Percentiles rank a stretch among this genome's conserved stretches.
These are phyloP conservation scores for Pogonocherus hispidulus DNA, from an alignment of 2,888 invertebrate species.

Conservation along the genomic window DNA sequence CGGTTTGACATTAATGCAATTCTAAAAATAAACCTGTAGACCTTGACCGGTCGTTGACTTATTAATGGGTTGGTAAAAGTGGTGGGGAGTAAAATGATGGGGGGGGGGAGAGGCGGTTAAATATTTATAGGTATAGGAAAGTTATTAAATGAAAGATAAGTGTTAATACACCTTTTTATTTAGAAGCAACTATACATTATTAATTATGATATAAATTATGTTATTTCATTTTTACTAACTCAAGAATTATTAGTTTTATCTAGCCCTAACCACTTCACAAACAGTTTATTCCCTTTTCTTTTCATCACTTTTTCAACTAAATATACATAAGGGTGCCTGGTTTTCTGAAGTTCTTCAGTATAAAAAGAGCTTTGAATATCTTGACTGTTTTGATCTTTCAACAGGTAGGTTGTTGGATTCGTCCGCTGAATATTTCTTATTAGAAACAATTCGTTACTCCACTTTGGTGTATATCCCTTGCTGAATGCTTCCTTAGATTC, in stretches of 20 bases:
- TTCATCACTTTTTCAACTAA: conserved; percentile 13
- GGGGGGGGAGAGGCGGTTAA: too few relatives aligned
- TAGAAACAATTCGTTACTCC: neutral
- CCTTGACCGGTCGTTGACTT: too few relatives aligned
- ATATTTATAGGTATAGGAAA: too few relatives aligned
- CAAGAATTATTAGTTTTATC: conserved; percentile 6
- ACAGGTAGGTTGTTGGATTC: conserved; percentile 26
- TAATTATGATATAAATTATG: too few relatives aligned
- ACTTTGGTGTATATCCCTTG: neutral
- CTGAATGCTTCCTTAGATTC: too few relatives aligned
- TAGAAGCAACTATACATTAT: too few relatives aligned
- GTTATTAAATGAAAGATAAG: too few relatives aligned
- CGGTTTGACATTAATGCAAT: too few relatives aligned
- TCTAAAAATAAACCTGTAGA: too few relatives aligned
- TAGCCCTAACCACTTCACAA: conserved; percentile 15
- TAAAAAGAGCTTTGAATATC: conserved; percentile 23
- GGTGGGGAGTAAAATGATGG: too few relatives aligned
- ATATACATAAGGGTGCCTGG: conserved; percentile 11
- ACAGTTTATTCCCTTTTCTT: conserved; percentile 5
- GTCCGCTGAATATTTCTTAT: conserved; percentile 15
- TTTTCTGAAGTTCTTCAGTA: conserved; percentile 20
- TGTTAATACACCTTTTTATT: too few relatives aligned
- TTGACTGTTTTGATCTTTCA: neutral
- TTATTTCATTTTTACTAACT: neutral
- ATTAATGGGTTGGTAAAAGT: too few relatives aligned